phyloP scores from a whole-genome alignment of 2,797 vertebrate genomes.

The Chiroxiphia lanceolata region DNA sequence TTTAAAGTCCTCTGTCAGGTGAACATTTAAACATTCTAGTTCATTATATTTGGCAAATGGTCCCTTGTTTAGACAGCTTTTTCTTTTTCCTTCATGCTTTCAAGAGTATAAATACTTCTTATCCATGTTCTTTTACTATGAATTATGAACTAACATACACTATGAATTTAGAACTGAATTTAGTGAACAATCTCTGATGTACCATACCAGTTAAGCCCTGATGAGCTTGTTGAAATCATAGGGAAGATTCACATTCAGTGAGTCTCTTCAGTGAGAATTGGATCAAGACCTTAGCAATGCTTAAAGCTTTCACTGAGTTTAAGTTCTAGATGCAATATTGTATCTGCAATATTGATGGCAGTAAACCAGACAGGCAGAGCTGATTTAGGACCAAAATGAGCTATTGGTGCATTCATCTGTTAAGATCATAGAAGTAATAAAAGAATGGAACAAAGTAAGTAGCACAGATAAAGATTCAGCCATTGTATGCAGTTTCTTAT shows the following conservation, averaged over 20 bases:
- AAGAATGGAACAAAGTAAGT: background rate
- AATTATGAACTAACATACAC: background rate
- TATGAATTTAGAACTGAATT: background rate
- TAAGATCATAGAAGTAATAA: constrained; percentile 25
- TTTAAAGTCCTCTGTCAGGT: background rate
- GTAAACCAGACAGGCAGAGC: background rate
- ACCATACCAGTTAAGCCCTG: background rate
- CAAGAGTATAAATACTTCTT: background rate
- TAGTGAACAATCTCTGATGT: background rate
- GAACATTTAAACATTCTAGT: background rate
- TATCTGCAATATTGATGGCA: background rate
- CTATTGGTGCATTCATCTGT: constrained; percentile 24
- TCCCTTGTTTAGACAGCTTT: background rate
- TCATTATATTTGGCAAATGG: background rate
- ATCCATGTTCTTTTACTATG: background rate
- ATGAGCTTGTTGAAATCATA: background rate
- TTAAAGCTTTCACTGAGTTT: background rate
- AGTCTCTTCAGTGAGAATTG: background rate
- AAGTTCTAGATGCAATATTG: background rate
- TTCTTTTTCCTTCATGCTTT: background rate
- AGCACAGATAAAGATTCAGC: background rate
- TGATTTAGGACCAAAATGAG: background rate
- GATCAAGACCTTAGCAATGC: background rate
- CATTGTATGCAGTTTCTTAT: background rate
- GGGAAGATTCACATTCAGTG: background rate